Base-by-base conservation (phyloP, 2,888 invertebrate genomes). In the Campaea margaritaria region DNA sequence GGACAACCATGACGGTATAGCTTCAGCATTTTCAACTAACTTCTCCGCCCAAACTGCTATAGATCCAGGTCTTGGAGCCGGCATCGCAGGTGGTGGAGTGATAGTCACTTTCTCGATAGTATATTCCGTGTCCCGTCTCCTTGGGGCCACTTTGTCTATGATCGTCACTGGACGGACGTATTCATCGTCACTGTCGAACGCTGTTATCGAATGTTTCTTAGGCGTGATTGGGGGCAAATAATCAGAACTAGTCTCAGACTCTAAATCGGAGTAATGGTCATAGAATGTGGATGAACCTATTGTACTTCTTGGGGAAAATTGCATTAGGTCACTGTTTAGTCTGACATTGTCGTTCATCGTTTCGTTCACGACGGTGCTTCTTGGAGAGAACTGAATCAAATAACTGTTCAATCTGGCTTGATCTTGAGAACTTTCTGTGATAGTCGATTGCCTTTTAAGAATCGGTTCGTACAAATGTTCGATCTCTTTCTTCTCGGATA, bases 1-100 rank as follows among this genome's bases (percentile, higher is more conserved):
- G 73, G 93, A 88, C 56, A 93, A 64, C 94, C 93, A 86, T 62
- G 83, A 59, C 68, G 94, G 86, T 75, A 94, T 81, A 3, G 93
- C 81, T 72, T 94, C 94, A 0, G 93, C 93, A 64, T 94, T 94
- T 64, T 93, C 91, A 3, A 94, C 83, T 62, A 94, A 68, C 81
- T 91, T 90, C 50, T 91, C 92, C 8, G 91, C 92, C 91, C 91
- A 91, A 21, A 85, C 80, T 0, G 91, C 89, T 34, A 91, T 62
- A 0, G 90, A 89, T 0, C 83, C 82, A 0, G 89, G 86, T 61
- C 89, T 77, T 2, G 92, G 91, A 7, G 91, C 90, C 2, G 83
- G 77, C 44, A 91, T 91, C 0, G 83, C 76, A 0, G 93, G 93
- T 0, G 94, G 94, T 2, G 94, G 91, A 7, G 93, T 84, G 4